phyloP scores from a whole-genome alignment of 2,888 invertebrate genomes.

The Drosophila anceps region DNA sequence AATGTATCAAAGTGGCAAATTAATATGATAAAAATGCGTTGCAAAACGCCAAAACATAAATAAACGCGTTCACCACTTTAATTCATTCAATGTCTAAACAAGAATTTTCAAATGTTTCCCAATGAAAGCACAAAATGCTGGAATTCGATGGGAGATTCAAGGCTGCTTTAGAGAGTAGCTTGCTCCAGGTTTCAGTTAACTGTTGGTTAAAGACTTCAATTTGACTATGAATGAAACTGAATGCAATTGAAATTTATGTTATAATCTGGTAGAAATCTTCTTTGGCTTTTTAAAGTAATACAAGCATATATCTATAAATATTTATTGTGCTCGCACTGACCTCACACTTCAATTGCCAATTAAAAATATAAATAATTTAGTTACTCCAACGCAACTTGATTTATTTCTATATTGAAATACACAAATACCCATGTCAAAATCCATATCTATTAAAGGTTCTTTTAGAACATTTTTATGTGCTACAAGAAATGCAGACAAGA shows the following conservation, averaged over 20 bases:
- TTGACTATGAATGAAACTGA: not conserved
- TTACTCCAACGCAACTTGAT: not conserved
- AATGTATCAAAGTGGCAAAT: slow-evolving; percentile 28
- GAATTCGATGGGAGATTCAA: not conserved
- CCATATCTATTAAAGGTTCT: not conserved
- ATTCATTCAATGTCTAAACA: slow-evolving; percentile 1
- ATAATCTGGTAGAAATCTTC: too few relatives aligned
- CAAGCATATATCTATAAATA: too few relatives aligned
- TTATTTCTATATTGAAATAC: not conserved
- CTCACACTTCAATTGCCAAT: not conserved
- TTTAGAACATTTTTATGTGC: slow-evolving; percentile 33
- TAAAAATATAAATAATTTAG: not conserved
- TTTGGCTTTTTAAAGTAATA: too few relatives aligned
- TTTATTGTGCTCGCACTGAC: too few relatives aligned
- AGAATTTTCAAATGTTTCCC: not conserved
- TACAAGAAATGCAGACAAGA: slow-evolving; percentile 7
- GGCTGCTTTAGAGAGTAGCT: not conserved
- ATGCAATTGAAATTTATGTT: too few relatives aligned
- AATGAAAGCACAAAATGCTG: not conserved
- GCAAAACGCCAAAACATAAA: slow-evolving; percentile 9
- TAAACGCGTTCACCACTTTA: slow-evolving; percentile 1
- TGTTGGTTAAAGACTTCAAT: too few relatives aligned
- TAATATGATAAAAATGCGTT: slow-evolving; percentile 26
- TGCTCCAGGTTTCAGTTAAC: not conserved
- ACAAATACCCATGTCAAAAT: slow-evolving; percentile 9